Percentiles rank a stretch among this genome's conserved stretches.
phyloP scores from a whole-genome alignment of 2,888 invertebrate genomes.

The Dasypogon diadema region DNA sequence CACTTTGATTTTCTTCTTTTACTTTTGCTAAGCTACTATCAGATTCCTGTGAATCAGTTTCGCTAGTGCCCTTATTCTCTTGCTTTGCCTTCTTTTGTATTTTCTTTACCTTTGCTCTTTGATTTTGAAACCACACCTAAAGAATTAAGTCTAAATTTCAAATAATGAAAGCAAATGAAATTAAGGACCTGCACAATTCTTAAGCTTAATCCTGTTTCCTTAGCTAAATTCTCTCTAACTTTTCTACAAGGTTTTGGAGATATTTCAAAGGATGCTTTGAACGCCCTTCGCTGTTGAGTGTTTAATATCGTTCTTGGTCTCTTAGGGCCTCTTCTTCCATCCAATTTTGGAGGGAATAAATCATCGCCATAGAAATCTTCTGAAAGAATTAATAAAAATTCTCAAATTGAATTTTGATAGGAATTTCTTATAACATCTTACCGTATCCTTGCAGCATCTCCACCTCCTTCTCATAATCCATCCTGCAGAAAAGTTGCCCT shows the following conservation, averaged over 20 bases:
- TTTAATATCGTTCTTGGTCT: slow-evolving; percentile 86
- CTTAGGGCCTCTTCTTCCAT: slow-evolving; percentile 82
- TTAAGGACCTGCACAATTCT: slow-evolving; percentile 82
- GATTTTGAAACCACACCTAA: slow-evolving; percentile 77
- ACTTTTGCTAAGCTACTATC: slow-evolving; percentile 71
- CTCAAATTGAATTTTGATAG: slow-evolving; percentile 44
- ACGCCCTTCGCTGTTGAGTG: slow-evolving; percentile 83
- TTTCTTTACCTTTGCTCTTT: slow-evolving; percentile 76
- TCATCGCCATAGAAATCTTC: slow-evolving; percentile 74
- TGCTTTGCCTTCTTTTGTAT: slow-evolving; percentile 75
- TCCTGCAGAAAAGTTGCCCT: slow-evolving; percentile 82
- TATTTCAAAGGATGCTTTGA: slow-evolving; percentile 87
- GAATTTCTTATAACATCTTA: slow-evolving; percentile 57
- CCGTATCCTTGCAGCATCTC: slow-evolving; percentile 77
- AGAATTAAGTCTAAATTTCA: slow-evolving; percentile 10
- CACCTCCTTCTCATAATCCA: slow-evolving; percentile 84
- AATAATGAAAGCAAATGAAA: background rate
- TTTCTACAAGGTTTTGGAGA: slow-evolving; percentile 88
- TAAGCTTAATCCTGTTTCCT: slow-evolving; percentile 86
- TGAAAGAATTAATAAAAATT: slow-evolving; percentile 56
- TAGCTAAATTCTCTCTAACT: slow-evolving; percentile 83
- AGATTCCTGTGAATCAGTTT: slow-evolving; percentile 70
- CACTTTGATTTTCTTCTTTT: slow-evolving; percentile 74
- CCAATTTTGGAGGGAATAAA: slow-evolving; percentile 72
- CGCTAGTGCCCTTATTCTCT: slow-evolving; percentile 69